Evolutionary conservation across 2,113 vertebrate genomes (phyloP).

Genomic region (Cyanocitta stelleri): DNA sequence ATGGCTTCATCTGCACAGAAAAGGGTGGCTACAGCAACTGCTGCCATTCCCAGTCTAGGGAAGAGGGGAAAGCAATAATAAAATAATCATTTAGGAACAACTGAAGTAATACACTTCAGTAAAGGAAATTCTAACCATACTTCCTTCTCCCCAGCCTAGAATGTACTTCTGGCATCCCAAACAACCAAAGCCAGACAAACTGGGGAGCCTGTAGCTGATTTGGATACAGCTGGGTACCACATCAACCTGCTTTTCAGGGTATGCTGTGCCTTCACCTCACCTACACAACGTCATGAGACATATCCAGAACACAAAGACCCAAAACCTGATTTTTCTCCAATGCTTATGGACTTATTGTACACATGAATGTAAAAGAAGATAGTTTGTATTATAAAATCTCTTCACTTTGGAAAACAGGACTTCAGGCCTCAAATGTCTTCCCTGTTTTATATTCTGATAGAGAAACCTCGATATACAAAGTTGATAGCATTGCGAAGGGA

Average conservation of each 20-base stretch:
- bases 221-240: background rate
- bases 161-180: background rate
- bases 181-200: background rate
- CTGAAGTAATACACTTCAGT: background rate
- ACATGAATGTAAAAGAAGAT: background rate
- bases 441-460: background rate
- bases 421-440: background rate
- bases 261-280: background rate
- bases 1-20: background rate
- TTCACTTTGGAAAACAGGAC: background rate
- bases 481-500: background rate
- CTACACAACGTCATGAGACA: rapidly evolving
- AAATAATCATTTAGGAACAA: background rate
- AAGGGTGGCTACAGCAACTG: background rate
- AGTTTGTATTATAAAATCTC: background rate
- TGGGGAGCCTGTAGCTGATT: background rate
- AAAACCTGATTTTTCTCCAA: background rate
- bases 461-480: background rate
- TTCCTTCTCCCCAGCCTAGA: background rate
- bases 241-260: background rate
- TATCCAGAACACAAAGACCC: background rate
- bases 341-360: background rate
- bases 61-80: background rate
- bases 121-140: background rate
- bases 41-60: background rate